Conservation (phyloP, 2,113 vertebrate genomes). For the Rhadina sibilatrix region DNA sequence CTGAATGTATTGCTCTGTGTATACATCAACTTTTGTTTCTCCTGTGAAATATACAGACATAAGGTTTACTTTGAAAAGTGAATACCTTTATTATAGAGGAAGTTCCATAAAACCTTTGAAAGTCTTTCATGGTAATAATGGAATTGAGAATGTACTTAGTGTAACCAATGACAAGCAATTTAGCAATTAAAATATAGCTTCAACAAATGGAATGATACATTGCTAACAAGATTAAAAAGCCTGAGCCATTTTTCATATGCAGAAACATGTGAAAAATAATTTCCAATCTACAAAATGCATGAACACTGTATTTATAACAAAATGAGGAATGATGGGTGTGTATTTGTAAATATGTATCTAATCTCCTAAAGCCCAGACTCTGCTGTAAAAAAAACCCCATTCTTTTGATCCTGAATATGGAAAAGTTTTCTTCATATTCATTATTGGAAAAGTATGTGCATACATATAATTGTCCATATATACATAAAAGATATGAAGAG, state of each 20-base stretch:
- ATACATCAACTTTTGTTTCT: background rate
- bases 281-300: slow-evolving; percentile 48
- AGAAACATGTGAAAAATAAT: slow-evolving; percentile 57
- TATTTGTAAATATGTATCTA: slow-evolving; percentile 30
- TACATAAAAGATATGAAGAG: background rate
- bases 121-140: slow-evolving; percentile 5
- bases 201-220: slow-evolving; percentile 26
- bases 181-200: slow-evolving; percentile 59
- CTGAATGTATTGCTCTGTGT: background rate
- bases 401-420: slow-evolving; percentile 18
- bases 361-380: slow-evolving; percentile 53
- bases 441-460: background rate
- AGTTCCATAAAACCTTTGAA: slow-evolving; percentile 40
- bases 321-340: background rate
- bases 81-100: background rate
- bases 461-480: background rate
- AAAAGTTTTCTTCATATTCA: background rate
- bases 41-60: background rate
- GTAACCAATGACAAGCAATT: slow-evolving; percentile 17
- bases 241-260: slow-evolving; percentile 49
- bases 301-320: slow-evolving; percentile 19
- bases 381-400: background rate
- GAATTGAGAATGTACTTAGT: slow-evolving; percentile 25
- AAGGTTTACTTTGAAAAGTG: background rate
- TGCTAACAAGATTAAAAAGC: slow-evolving; percentile 52